Evolutionary conservation across 1,140 invertebrate species (phyloP).

Genomic region (Oppia nitens): DNA sequence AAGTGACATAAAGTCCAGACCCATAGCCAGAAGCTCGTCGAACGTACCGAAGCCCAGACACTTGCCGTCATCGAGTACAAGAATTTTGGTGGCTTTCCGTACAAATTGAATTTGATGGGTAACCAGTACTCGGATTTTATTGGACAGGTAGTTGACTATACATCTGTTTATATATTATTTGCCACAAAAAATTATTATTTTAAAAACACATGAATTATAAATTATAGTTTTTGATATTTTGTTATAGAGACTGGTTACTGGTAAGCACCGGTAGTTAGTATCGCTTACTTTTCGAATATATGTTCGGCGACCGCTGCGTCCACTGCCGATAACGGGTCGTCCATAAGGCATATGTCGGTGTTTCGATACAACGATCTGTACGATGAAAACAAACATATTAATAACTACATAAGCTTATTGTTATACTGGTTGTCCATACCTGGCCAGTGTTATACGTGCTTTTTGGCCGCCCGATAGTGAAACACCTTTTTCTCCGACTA

Average conservation of each 20-base stretch:
- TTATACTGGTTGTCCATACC: conserved; percentile 35
- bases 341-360: conserved; percentile 34
- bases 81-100: conserved; percentile 51
- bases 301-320: conserved; percentile 50
- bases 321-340: conserved; percentile 56
- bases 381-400: neutral
- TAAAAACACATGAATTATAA: too few relatives aligned
- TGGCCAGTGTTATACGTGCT: conserved; percentile 66
- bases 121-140: conserved; percentile 48
- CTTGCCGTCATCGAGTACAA: conserved; percentile 47
- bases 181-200: too few relatives aligned
- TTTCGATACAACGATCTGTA: conserved; percentile 33
- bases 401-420: neutral
- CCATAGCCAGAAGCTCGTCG: neutral
- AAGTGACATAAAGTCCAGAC: neutral
- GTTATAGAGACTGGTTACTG: too few relatives aligned
- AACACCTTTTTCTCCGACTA: conserved; percentile 41
- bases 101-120: conserved; percentile 44
- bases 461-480: conserved; percentile 96
- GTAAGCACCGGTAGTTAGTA: too few relatives aligned
- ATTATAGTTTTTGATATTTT: too few relatives aligned
- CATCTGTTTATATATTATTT: conserved; percentile 19
- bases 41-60: neutral
- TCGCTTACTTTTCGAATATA: conserved; percentile 44
- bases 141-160: conserved; percentile 33